phyloP scores from a whole-genome alignment of 2,113 vertebrate species.

The Nicator chloris region DNA sequence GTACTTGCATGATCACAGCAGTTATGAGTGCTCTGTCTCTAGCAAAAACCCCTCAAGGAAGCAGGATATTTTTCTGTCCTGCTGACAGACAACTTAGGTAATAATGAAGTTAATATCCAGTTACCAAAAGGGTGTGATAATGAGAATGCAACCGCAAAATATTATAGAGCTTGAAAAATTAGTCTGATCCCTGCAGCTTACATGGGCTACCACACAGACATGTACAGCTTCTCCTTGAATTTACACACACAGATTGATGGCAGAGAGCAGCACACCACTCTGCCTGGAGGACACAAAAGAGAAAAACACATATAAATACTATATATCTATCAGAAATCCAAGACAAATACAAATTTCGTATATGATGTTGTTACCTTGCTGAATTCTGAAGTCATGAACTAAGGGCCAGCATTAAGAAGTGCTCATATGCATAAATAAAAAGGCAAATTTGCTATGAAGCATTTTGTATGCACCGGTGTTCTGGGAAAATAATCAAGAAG shows the following conservation, averaged over 20 bases:
- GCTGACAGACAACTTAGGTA: background rate
- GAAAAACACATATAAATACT: background rate
- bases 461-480: background rate
- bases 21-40: background rate
- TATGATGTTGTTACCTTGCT: background rate
- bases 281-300: background rate
- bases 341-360: background rate
- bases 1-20: background rate
- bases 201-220: rapidly evolving
- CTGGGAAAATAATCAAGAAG: background rate
- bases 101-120: background rate
- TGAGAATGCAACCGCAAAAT: background rate
- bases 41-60: background rate
- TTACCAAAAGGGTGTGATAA: background rate
- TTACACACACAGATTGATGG: rapidly evolving
- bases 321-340: background rate
- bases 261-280: background rate
- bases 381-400: background rate
- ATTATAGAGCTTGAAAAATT: background rate
- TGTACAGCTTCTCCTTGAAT: background rate
- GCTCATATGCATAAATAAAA: background rate
- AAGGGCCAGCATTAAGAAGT: background rate
- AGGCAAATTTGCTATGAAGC: background rate
- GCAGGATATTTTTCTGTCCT: background rate
- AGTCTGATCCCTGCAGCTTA: background rate